Evolutionary conservation across 2,888 invertebrate species (phyloP), one percentile per base, ranked within the genome.

Genomic region (Mongoloraphidia duomilia): DNA sequence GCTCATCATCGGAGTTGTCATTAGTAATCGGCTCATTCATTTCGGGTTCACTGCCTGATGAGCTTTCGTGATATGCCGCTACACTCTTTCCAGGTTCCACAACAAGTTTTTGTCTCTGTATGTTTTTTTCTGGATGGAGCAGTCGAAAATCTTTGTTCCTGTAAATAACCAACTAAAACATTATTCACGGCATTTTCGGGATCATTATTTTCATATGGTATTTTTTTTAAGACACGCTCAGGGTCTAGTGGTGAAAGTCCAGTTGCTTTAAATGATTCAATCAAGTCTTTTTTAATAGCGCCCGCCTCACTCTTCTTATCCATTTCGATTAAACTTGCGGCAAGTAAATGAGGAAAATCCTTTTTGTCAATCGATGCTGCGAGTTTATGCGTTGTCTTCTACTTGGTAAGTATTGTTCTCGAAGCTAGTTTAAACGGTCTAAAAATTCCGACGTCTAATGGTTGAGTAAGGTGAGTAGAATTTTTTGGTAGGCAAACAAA

Each of bases 51-150:
- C 54, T 52, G 8, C 8, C 8, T 2, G 8, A 8, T 17, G 45
- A 54, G 26, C 34, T 34, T 33, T 51, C 48, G 39, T 50, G 47
- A n/a, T 14, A 45, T 44, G 50, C 47, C 38, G 52, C 46, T n/a
- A 54, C 52, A 39, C 50, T 52, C 48, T 47, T 54, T 12, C 52
- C 53, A 41, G 54, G 44, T 41, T 51, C 53, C 14, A 54, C 52
- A 39, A 36, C 17, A 26, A 54, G 36, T 46, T 50, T 51, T 46
- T 51, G 43, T 13, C 49, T 34, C 44, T 54, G 48, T 14, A 53
- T 43, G 46, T 54, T 54, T 44, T 39, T n/a, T n/a, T n/a, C n/a
- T n/a, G n/a, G n/a, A n/a, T n/a, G 52, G 49, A 26, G 45, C 41
- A 37, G 52, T 49, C 46, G 41, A 12, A 37, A 54, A 51, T 39